Conservation (phyloP, 2,797 vertebrate species). For the Sebastes diaconus region DNA sequence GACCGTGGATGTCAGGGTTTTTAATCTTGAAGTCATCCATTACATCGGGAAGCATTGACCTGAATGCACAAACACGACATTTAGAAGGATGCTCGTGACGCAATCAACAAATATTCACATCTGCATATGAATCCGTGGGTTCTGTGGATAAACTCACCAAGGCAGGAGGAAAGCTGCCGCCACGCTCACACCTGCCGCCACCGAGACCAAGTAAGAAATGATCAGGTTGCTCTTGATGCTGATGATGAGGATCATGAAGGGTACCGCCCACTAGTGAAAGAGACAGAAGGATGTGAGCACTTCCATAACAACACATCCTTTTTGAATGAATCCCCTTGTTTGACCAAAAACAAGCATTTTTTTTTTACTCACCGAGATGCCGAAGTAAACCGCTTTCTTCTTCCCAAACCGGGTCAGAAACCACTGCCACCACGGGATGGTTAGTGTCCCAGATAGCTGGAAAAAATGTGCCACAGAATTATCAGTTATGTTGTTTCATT, state of each 20-base stretch:
- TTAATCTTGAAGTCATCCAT: constrained; percentile 94
- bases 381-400: constrained; percentile 90
- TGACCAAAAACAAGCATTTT: neutral
- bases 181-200: constrained; percentile 91
- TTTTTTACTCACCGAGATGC: constrained; percentile 86
- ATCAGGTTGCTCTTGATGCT: constrained; percentile 83
- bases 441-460: constrained; percentile 89
- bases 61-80: constrained; percentile 51
- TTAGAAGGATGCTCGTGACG: neutral
- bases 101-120: neutral
- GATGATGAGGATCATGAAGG: constrained; percentile 90
- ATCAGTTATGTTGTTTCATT: neutral
- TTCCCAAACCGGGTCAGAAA: constrained; percentile 94
- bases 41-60: constrained; percentile 98
- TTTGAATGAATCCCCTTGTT: neutral
- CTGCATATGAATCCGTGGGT: neutral
- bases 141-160: constrained; percentile 80
- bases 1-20: constrained; percentile 85
- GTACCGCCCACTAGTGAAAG: constrained; percentile 86
- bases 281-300: neutral
- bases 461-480: neutral
- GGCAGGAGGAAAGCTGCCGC: constrained; percentile 93
- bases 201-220: constrained; percentile 87
- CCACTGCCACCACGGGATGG: constrained; percentile 95
- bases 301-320: neutral